Conservation (phyloP, 2,888 invertebrate species). For the Phyllotreta cruciferae region DNA sequence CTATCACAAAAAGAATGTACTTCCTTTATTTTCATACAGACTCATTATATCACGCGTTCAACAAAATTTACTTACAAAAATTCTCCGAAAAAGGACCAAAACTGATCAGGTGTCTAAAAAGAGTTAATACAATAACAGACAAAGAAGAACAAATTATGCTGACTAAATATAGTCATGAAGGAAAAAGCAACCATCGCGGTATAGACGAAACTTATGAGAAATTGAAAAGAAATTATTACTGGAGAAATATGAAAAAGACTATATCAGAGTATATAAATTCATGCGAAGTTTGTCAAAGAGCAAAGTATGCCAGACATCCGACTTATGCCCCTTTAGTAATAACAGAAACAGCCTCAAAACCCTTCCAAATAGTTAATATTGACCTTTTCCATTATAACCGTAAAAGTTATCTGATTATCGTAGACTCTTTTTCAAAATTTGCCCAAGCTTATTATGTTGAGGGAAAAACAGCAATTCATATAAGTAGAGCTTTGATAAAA, state of each 20-base stretch:
- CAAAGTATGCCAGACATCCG: constrained; percentile 21
- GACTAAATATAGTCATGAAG: constrained; percentile 11
- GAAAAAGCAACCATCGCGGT: constrained; percentile 19
- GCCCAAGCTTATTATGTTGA: too few relatives aligned
- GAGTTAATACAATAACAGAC: constrained; percentile 3
- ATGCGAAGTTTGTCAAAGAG: constrained; percentile 14
- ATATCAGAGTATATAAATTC: constrained; percentile 13
- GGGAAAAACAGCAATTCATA: too few relatives aligned
- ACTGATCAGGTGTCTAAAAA: too few relatives aligned
- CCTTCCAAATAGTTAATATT: constrained; percentile 3
- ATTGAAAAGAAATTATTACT: constrained; percentile 17
- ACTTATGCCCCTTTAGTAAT: background rate
- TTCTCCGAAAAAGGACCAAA: too few relatives aligned
- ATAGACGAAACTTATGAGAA: constrained; percentile 19
- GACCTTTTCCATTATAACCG: background rate
- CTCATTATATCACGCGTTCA: constrained; percentile 4
- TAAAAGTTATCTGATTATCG: background rate
- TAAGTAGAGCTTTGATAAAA: background rate
- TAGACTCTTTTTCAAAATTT: constrained; percentile 5
- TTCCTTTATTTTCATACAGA: constrained; percentile 13
- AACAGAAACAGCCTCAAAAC: constrained; percentile 7
- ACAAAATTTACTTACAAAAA: background rate
- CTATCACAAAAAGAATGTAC: background rate
- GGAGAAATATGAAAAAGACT: constrained; percentile 19
- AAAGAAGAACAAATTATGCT: constrained; percentile 15